Evolutionary conservation across 2,888 invertebrate genomes (phyloP).

Genomic region (Baronia brevicornis): DNA sequence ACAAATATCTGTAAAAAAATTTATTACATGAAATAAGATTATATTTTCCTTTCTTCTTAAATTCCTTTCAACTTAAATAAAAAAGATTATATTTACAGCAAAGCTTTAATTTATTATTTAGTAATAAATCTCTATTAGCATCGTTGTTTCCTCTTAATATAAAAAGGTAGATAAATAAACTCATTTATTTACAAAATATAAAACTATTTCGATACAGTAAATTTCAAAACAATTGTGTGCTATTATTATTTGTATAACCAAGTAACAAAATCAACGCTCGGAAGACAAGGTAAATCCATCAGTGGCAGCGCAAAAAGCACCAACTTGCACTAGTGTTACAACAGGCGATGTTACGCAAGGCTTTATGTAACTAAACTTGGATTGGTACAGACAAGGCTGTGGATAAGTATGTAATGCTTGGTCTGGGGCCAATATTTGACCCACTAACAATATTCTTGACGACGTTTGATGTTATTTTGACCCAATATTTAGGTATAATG

Average conservation of each 20-base stretch:
- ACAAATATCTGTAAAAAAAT: no score
- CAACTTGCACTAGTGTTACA: slow-evolving; percentile 33
- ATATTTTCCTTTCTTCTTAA: no score
- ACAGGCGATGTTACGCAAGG: slow-evolving; percentile 35
- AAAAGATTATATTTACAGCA: no score
- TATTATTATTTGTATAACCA: slow-evolving; percentile 1
- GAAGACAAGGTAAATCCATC: slow-evolving; percentile 28
- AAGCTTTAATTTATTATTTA: no score
- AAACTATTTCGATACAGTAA: no score
- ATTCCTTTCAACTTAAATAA: no score
- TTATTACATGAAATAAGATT: no score
- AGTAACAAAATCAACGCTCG: slow-evolving; percentile 4
- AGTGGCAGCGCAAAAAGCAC: slow-evolving; percentile 19
- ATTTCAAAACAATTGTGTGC: no score
- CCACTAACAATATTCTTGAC: slow-evolving; percentile 41
- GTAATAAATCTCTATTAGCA: no score
- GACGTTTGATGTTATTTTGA: slow-evolving; percentile 23
- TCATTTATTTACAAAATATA: no score
- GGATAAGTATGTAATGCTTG: slow-evolving; percentile 38
- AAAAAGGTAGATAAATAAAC: no score
- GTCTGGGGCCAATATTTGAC: slow-evolving; percentile 48
- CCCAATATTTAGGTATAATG: neutral
- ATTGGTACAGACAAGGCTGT: slow-evolving; percentile 37
- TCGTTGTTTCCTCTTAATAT: no score
- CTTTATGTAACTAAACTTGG: slow-evolving; percentile 44